Base-by-base conservation (phyloP, 1,140 invertebrate genomes). In the Armadillidium nasatum region DNA sequence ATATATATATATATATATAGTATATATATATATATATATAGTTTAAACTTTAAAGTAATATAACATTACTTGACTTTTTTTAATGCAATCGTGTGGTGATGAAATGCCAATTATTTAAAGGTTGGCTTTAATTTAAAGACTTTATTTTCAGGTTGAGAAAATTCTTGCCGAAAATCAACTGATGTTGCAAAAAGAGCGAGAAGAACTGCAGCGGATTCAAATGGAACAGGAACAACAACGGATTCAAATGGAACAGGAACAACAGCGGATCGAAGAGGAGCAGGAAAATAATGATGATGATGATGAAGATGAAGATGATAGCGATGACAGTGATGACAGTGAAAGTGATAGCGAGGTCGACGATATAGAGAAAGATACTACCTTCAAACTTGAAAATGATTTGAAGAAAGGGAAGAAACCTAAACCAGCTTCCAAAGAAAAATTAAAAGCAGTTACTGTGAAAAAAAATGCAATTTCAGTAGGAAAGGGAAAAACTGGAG, bases 401-500 rank as follows among this genome's bases (percentile, higher is more conserved):
- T 54, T 67, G 4, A 45, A 67, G 45, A 44, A 60, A 44, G 66
- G 73, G 22, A 44, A 44, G 21, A 21, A 33, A n/a, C 10, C 44
- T 33, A 22, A 77, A 33, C 23, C 10, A 44, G 23, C 54, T 68
- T 69, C 54, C 46, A 70, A 22, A 74, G 77, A 50, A 60, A 44
- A 23, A 75, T 72, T n/a, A 78, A 81, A 66, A 68, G 50, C 86
- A 0, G 90, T 89, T 84, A 74, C 77, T 10, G 75, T 76, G 23
- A 76, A 79, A 21, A 60, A 45, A 33, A 6, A 1, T 6, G 2
- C 33, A 33, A 6, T 33, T 33, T 33, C 33, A 33, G 33, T 33
- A 33, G 33, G 33, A 6, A 33, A 33, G 33, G 21, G 67, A 76
- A 69, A 79, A 13, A 7, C 13, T n/a, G 11, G 71, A 43, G 19